Base-by-base conservation (phyloP, 2,888 invertebrate species). In the Amphipoea oculea region DNA sequence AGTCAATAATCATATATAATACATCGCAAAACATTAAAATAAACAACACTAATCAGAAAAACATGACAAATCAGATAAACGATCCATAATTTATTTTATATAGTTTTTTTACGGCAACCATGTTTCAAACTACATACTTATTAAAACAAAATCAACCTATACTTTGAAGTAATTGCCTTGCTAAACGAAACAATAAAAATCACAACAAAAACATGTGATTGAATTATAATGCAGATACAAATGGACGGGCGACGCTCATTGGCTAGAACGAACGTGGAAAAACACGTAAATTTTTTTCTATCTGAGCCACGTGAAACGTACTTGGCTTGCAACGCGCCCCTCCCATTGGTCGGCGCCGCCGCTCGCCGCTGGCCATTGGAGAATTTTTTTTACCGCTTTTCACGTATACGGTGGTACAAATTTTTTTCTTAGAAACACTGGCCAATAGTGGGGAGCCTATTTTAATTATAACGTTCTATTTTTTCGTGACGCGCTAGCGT, bases 291-390 rank as follows among this genome's bases (percentile, higher is more conserved):
- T 88, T 89, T 90, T 95, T 96, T 96, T 95, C 94, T 95, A 95
- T 94, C 95, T 95, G 95, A 94, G 92, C 94, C 94, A 96, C 96
- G 96, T 96, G 95, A 94, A 95, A 93, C 93, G 93, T 96, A 97
- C 96, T 95, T 95, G 94, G 93, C 93, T 93, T 92, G 89, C 90
- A 88, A 88, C 85, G 89, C 88, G 83, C 88, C 86, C 83, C 92
- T 89, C 86, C 89, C 92, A 96, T 96, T 96, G 96, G 97, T 86
- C 93, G 94, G 23, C 75, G 88, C 88, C 83, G 75, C 83, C 85
- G 86, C 86, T 89, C 91, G 92, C 89, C 87, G 90, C 83, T 92
- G 91, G 89, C 95, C 92, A 96, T 96, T 96, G 96, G 96, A 91
- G 90, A 92, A 91, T 93, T 95, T 96, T 96, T 95, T 96, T 96